Percentiles rank a stretch among this genome's conserved stretches.
Conservation (phyloP, 2,113 vertebrate species). For the Dipodomys stephensi region DNA sequence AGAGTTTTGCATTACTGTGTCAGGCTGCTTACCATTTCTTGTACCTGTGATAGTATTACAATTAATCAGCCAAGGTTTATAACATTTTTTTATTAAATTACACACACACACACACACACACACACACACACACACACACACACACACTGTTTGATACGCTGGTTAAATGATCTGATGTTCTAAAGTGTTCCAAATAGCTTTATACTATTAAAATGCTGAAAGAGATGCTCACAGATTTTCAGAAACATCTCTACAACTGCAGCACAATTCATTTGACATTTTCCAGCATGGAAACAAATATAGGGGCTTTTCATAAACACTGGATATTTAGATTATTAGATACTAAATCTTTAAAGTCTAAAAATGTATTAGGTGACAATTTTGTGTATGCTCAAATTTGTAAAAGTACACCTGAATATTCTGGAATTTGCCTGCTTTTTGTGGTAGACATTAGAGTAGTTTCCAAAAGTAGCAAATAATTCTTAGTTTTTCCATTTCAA, state of each 20-base stretch:
- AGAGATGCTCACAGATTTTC: not conserved
- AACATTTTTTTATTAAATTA: not conserved
- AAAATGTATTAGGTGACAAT: not conserved
- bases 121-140: not conserved
- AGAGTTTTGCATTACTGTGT: not conserved
- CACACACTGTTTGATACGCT: not conserved
- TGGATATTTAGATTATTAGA: not conserved
- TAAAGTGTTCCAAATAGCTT: not conserved
- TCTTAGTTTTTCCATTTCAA: not conserved
- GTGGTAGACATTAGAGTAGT: not conserved
- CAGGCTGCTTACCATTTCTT: not conserved
- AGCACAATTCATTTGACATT: not conserved
- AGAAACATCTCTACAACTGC: not conserved
- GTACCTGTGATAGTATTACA: not conserved
- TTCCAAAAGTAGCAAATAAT: not conserved
- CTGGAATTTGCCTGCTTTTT: not conserved
- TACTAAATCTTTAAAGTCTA: not conserved
- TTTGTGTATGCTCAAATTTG: not conserved
- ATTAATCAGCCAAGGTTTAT: not conserved
- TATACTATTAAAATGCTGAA: not conserved
- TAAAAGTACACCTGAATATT: not conserved
- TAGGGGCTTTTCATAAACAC: not conserved
- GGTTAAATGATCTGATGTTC: not conserved
- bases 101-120: not conserved
- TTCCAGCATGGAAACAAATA: conserved; percentile 12